Base-by-base conservation (phyloP, 2,113 vertebrate genomes). In the Elgaria multicarinata region DNA sequence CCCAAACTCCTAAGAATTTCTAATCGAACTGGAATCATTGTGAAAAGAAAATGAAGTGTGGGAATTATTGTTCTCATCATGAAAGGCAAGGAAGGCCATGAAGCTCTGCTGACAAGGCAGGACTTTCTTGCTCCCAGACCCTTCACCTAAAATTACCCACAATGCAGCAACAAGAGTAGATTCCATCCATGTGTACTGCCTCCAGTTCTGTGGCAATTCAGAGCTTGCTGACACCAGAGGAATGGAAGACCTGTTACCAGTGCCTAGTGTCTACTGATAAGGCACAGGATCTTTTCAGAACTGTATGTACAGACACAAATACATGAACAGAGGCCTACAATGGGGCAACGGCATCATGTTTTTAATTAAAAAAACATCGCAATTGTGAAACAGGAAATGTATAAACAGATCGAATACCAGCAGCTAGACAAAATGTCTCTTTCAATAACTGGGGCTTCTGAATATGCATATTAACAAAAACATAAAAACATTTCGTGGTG, bases 401-500 rank as follows among this genome's bases (percentile, higher is more conserved):
- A 87, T 77, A 69, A 93, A 67, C 6, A 33, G 20, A 3, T 10
- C 89, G 18, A 75, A 24, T 83, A 39, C 16, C 76, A 36, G 87
- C 84, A 90, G 90, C 46, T 39, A 91, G 81, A 92, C 44, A 90
- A 90, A 33, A 93, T 83, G 28, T 69, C 13, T 67, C 53, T 87
- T 76, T 1, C 9, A 93, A 58, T 89, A 89, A 91, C 3, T 28
- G 75, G 67, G 46, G 1, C 74, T 93, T 94, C 36, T 87, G 36
- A 94, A 87, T 50, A 14, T 36, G 90, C n/a, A 74, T 93, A 80
- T 79, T 88, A 95, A 88, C 62, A 91, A 87, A 53, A 75, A 89
- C 92, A 93, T 94, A 93, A 58, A 58, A 58, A 92, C 83, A 93
- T 28, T 87, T 94, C 92, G 33, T 86, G 92, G 92, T 92, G 91